Evolutionary conservation across 2,797 vertebrate genomes (phyloP).

Genomic region (Miichthys miiuy): DNA sequence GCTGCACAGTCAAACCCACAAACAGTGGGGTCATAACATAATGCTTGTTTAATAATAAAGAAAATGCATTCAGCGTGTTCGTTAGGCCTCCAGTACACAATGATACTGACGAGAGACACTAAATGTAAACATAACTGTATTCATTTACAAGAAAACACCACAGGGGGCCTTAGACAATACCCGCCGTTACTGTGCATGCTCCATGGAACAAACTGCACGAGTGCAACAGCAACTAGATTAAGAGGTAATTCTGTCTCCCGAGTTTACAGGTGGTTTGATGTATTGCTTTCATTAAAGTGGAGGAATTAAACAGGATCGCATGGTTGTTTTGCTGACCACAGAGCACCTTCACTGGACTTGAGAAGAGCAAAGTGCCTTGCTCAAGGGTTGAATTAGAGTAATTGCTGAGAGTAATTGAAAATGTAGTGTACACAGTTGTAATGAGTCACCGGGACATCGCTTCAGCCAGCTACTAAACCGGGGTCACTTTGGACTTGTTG

Average conservation of each 20-base stretch:
- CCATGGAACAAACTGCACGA: neutral
- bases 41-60: neutral
- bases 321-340: conserved; percentile 32
- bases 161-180: neutral
- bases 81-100: neutral
- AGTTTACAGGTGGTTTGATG: conserved; percentile 39
- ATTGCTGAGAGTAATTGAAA: conserved; percentile 9
- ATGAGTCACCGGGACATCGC: neutral
- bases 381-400: conserved; percentile 36
- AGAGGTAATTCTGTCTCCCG: neutral
- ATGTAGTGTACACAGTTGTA: conserved; percentile 4
- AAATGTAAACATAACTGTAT: conserved; percentile 13
- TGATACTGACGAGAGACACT: neutral
- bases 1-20: neutral
- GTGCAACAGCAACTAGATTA: conserved; percentile 3
- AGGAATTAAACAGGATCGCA: conserved; percentile 22
- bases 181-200: neutral
- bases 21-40: neutral
- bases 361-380: conserved; percentile 13
- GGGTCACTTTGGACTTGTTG: conserved; percentile 21
- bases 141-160: conserved; percentile 7
- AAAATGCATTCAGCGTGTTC: conserved; percentile 2
- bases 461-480: conserved; percentile 8
- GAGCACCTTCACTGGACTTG: neutral
- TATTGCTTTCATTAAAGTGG: conserved; percentile 55